A percentile compares a stretch with the other conserved stretches of the same genome.
phyloP scores from a whole-genome alignment of 2,888 invertebrate species.

The Morinoia aosen region DNA sequence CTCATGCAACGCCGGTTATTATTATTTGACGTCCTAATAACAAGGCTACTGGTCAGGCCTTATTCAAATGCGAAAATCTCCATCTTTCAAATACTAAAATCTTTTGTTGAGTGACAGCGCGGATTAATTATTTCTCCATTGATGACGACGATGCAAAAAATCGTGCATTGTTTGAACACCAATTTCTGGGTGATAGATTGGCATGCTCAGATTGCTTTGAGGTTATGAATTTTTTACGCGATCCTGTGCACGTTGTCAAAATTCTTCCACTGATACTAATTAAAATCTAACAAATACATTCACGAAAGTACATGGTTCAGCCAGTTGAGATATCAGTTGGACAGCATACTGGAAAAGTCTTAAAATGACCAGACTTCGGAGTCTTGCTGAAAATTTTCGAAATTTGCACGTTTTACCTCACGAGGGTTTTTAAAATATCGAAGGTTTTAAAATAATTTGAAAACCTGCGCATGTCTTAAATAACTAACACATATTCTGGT shows the following conservation, averaged over 20 bases:
- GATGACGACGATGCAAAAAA: not conserved
- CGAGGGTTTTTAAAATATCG: too few relatives aligned
- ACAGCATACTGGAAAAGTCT: not conserved
- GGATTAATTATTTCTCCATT: not conserved
- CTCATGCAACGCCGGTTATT: not conserved
- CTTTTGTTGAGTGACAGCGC: not conserved
- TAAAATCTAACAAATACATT: not conserved
- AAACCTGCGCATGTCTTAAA: not conserved
- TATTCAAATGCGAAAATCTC: not conserved
- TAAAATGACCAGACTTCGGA: not conserved
- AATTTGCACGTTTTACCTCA: not conserved
- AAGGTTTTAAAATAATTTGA: too few relatives aligned
- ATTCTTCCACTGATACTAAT: not conserved
- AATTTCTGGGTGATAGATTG: not conserved
- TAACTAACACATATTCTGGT: not conserved
- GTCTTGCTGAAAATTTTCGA: not conserved
- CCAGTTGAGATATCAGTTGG: too few relatives aligned
- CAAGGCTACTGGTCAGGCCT: not conserved
- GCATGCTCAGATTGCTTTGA: not conserved
- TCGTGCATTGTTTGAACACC: not conserved
- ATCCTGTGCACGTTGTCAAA: not conserved
- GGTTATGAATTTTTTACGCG: not conserved
- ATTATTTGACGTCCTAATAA: not conserved
- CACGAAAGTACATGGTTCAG: too few relatives aligned
- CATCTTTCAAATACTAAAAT: not conserved